Base-by-base conservation (phyloP, 2,888 invertebrate genomes). In the Ectemnius cavifrons region DNA sequence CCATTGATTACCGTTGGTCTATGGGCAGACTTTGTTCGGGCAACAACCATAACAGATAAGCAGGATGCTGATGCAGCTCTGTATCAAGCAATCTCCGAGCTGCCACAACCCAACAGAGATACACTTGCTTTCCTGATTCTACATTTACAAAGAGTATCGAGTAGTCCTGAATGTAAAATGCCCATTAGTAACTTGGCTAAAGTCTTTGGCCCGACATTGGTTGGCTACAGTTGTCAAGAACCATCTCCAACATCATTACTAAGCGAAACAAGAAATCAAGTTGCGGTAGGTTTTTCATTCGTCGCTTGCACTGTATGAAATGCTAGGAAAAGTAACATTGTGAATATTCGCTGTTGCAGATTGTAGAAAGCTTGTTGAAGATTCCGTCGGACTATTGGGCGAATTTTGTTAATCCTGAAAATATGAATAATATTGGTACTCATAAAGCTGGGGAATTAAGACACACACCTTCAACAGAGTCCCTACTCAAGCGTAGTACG, bases 41-140 rank as follows among this genome's bases (percentile, higher is more conserved):
- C 96, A 0, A 94, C 95, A 0, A 91, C 92, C 4, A 91, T 93
- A 8, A 73, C 88, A 0, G 94, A 94, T 83, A 88, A 92, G 0
- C 91, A 92, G 69, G 95, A 96, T 82, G 93, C 94, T 0, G 92
- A 93, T 1, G 94, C 94, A 0, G 93, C 94, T 52, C 89, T 96
- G 1, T 94, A 94, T 87, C 95, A 96, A 81, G 95, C 96, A 0
- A 94, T 99, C 81, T 94, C 95, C 23, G 94, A 96, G 81, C 92
- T 99, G 85, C 99, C 99, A 11, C 95, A 94, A 85, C 96, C 99
- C 0, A 99, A 99, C 91, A 93, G 98, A 16, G 99, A 99, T 90
- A 98, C 99, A 0, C 92, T 99, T 67, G 98, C 99, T 0, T 99
- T 96, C 92, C 92, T 99, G 13, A 94, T 98, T 83, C 92, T 98